A percentile compares a stretch with the other conserved stretches of the same genome.
These are phyloP conservation scores for Epizoanthus scotinus DNA, from an alignment of 92 coral and sea anemone species.

Conservation along the genomic window DNA sequence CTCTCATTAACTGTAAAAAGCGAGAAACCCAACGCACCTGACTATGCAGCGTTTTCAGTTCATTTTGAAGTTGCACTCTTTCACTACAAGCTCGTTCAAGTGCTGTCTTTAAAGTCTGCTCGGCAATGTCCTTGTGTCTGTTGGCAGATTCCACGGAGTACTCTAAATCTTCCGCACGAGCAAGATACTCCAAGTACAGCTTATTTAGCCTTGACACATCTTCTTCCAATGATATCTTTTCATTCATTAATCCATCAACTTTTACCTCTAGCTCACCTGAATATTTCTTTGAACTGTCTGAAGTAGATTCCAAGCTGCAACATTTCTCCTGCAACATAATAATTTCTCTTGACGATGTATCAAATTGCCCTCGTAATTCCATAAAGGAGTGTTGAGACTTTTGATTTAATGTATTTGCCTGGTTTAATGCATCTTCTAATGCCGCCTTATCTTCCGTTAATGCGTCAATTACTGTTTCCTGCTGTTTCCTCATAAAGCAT, in stretches of 20 bases:
- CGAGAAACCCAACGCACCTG: no score
- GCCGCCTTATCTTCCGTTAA: no score
- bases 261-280: background rate
- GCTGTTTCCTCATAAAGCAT: background rate
- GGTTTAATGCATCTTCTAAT: no score
- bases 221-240: constrained; percentile 5
- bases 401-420: no score
- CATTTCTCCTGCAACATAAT: background rate
- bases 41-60: no score
- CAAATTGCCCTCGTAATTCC: background rate
- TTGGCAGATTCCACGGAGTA: constrained; percentile 6
- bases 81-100: constrained; percentile 1
- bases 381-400: background rate
- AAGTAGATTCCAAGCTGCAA: background rate
- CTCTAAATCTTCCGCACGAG: constrained; percentile 13
- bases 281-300: constrained; percentile 17
- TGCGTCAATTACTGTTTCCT: background rate
- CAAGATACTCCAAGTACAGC: constrained; percentile 10
- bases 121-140: constrained; percentile 15
- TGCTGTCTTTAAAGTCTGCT: background rate
- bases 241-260: background rate
- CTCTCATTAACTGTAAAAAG: no score
- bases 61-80: constrained; percentile 9
- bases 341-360: background rate
- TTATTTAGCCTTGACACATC: background rate